Evolutionary conservation across 2,113 vertebrate genomes (phyloP).

Genomic region (Chaetodon auriga): DNA sequence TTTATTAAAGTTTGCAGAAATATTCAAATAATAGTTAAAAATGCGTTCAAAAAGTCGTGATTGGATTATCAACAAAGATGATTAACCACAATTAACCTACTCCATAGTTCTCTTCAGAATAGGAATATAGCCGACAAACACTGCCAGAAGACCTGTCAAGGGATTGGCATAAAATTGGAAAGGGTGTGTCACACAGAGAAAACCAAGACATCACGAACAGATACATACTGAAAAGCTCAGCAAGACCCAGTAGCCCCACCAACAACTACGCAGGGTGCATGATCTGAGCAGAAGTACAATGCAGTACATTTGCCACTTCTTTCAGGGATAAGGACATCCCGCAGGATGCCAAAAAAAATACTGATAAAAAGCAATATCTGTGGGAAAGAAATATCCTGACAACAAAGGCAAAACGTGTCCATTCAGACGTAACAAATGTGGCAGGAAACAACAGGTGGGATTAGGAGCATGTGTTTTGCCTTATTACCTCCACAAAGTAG

Average conservation of each 20-base stretch:
- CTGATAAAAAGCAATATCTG: conserved; percentile 8
- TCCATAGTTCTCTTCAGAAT: background rate
- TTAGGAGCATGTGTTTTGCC: background rate
- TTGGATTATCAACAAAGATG: no score
- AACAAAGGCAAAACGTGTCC: background rate
- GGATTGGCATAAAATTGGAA: conserved; percentile 30
- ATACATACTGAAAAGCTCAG: conserved; percentile 33
- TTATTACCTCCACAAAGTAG: background rate
- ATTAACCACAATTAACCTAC: background rate
- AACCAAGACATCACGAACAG: conserved; percentile 22
- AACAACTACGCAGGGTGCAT: conserved; percentile 35
- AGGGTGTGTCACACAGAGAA: conserved; percentile 24
- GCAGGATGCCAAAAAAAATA: background rate
- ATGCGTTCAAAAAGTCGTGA: background rate
- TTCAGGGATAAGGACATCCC: conserved; percentile 1
- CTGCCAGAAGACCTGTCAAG: background rate
- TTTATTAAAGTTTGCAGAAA: no score
- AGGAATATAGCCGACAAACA: background rate
- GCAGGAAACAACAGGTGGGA: background rate
- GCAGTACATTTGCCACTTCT: conserved; percentile 9
- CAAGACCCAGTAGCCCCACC: conserved; percentile 8
- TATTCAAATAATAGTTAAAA: background rate
- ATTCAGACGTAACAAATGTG: background rate
- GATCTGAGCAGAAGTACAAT: conserved; percentile 16
- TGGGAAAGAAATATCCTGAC: background rate